Conservation (phyloP, 2,113 vertebrate genomes). For the Cairina moschata region DNA sequence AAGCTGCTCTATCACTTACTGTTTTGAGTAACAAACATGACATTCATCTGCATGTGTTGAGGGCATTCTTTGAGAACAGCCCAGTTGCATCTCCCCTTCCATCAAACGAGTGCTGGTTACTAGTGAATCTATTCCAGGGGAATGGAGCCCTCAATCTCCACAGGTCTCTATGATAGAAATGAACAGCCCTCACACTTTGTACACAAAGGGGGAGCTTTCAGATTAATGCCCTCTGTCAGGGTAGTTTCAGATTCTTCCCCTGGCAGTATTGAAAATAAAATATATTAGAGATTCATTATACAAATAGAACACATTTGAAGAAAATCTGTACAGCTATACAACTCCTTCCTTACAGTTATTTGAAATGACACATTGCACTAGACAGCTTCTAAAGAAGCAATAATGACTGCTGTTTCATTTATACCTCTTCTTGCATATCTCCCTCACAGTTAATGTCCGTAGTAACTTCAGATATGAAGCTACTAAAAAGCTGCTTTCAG, state of each 20-base stretch:
- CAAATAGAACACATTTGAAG: background rate
- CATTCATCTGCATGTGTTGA: background rate
- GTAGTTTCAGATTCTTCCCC: background rate
- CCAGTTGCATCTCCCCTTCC: background rate
- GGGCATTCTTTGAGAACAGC: background rate
- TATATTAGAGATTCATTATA: background rate
- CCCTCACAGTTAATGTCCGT: background rate
- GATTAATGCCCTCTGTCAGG: background rate
- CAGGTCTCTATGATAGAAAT: background rate
- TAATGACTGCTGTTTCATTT: background rate
- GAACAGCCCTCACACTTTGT: background rate
- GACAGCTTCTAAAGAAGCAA: conserved; percentile 15
- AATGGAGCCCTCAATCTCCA: background rate
- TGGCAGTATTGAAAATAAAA: conserved; percentile 10
- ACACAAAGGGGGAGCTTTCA: background rate
- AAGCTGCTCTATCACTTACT: background rate
- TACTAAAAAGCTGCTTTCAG: background rate
- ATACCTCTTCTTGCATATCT: background rate
- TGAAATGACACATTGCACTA: conserved; percentile 20
- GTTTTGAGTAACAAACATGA: background rate
- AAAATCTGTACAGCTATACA: background rate
- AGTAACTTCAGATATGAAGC: conserved; percentile 16
- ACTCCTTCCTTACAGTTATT: background rate
- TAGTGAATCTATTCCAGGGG: conserved; percentile 2
- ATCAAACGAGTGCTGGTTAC: background rate